These are phyloP conservation scores for Perca schrenkii DNA, from an alignment of 2,113 vertebrate genomes.

Conservation along the genomic window DNA sequence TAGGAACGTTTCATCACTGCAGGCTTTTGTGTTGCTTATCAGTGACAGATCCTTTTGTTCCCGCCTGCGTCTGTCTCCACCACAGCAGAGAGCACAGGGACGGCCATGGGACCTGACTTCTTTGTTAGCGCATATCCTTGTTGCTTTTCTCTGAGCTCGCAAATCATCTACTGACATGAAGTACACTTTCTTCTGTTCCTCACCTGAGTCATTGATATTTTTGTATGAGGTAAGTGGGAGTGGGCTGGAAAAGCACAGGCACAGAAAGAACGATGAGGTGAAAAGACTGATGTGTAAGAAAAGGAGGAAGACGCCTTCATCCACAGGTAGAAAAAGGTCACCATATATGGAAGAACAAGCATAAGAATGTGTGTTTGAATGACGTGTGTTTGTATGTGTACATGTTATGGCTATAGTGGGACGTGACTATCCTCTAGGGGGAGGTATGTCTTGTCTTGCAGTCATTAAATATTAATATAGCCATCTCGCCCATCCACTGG, in stretches of 20 bases:
- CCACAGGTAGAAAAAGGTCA: not conserved
- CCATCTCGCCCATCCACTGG: constrained; percentile 64
- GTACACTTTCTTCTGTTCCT: constrained; percentile 42
- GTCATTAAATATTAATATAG: constrained; percentile 82
- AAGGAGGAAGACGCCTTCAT: not conserved
- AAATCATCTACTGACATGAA: constrained; percentile 58
- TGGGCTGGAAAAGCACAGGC: not conserved
- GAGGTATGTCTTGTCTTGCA: constrained; percentile 61
- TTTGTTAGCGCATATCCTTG: constrained; percentile 34
- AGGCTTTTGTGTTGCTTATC: constrained; percentile 43
- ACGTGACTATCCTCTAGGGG: constrained; percentile 29
- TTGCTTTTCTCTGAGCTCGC: constrained; percentile 44
- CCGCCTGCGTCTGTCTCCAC: constrained; percentile 34
- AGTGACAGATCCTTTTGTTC: constrained; percentile 52
- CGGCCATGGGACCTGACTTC: constrained; percentile 29
- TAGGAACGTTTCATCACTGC: constrained; percentile 36
- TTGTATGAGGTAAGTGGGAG: constrained; percentile 7
- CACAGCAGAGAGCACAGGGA: constrained; percentile 15
- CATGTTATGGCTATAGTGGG: not conserved
- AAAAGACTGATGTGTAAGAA: constrained; percentile 11
- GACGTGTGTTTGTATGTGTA: not conserved
- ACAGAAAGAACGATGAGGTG: not conserved
- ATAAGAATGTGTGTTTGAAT: constrained; percentile 1
- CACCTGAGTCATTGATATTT: constrained; percentile 42
- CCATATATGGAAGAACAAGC: not conserved